Percentiles rank a stretch among this genome's conserved stretches.
Conservation (phyloP, 2,797 vertebrate species). For the Hipposideros larvatus region DNA sequence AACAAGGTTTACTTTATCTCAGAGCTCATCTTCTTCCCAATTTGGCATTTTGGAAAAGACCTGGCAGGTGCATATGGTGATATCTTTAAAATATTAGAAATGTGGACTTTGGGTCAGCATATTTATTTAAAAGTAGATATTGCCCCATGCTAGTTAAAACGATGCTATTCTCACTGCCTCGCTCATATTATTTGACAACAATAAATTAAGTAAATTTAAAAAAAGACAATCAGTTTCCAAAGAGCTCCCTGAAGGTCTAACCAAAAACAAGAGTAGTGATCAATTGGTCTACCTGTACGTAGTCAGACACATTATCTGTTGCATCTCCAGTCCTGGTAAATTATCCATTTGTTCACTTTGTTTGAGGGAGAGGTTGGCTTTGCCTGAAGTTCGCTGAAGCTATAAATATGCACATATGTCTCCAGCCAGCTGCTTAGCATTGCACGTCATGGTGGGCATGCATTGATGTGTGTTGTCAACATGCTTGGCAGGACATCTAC, state of each 20-base stretch:
- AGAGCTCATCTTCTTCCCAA: background rate
- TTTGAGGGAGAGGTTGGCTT: background rate
- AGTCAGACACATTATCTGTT: background rate
- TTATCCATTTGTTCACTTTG: background rate
- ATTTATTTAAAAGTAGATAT: background rate
- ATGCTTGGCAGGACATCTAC: background rate
- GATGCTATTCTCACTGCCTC: background rate
- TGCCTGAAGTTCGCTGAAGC: background rate
- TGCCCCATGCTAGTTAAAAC: conserved; percentile 24
- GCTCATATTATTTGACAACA: background rate
- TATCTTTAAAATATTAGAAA: conserved; percentile 36
- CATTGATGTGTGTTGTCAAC: background rate
- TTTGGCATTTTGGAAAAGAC: background rate
- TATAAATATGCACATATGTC: background rate
- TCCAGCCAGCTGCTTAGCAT: background rate
- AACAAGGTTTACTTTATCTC: background rate
- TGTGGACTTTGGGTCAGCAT: background rate
- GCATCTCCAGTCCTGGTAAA: background rate
- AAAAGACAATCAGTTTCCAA: conserved; percentile 5
- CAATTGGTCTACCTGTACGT: background rate
- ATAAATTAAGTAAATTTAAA: background rate
- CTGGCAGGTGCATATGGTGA: background rate
- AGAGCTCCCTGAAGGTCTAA: background rate
- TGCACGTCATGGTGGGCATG: background rate
- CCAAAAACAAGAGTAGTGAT: background rate